phyloP scores from a whole-genome alignment of 2,797 vertebrate species.

The Poecile montanus region DNA sequence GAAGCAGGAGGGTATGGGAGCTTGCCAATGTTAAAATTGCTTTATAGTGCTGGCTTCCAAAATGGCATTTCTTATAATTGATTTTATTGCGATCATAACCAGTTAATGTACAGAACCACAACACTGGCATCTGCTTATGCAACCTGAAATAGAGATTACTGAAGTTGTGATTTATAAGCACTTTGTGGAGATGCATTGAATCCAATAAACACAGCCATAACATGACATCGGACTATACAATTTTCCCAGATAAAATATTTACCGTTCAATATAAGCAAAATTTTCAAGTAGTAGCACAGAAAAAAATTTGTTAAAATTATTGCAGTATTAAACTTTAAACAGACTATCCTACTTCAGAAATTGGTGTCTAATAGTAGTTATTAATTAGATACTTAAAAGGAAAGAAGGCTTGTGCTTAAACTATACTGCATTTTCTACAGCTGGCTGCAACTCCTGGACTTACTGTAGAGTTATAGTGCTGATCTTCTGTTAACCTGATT shows the following conservation, averaged over 20 bases:
- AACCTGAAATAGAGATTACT: conserved; percentile 63
- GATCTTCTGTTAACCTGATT: background rate
- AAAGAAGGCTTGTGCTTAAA: background rate
- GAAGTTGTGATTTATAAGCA: conserved; percentile 51
- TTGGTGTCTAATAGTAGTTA: background rate
- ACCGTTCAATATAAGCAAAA: background rate
- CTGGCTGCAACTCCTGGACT: background rate
- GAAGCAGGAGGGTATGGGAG: conserved; percentile 46
- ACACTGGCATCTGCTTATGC: conserved; percentile 58
- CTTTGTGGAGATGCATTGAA: conserved; percentile 31
- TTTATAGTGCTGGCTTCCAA: conserved; percentile 65
- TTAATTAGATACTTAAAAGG: conserved; percentile 6
- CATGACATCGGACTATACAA: background rate
- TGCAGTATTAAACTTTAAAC: background rate
- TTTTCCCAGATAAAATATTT: conserved; percentile 19
- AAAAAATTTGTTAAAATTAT: background rate
- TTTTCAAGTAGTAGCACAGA: background rate
- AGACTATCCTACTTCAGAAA: background rate
- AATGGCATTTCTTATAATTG: conserved; percentile 68
- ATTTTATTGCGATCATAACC: conserved; percentile 66
- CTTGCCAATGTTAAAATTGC: conserved; percentile 61
- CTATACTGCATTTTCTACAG: background rate
- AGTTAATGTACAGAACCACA: conserved; percentile 66
- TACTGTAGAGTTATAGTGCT: background rate
- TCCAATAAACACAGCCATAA: conserved; percentile 25